These are phyloP conservation scores for Drosophila pandora DNA, from an alignment of 1,140 invertebrate species.

Conservation along the genomic window DNA sequence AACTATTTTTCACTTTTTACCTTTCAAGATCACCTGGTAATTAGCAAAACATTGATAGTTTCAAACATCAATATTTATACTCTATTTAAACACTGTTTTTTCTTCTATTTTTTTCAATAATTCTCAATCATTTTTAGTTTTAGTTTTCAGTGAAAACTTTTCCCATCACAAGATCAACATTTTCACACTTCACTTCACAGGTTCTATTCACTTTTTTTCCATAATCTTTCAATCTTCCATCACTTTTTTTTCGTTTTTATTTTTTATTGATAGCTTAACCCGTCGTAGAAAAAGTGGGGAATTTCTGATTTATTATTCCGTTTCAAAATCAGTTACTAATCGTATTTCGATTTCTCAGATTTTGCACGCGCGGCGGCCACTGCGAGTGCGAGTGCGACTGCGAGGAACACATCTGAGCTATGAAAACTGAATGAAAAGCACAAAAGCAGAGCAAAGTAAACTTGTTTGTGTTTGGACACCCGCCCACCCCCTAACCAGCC, in stretches of 20 bases:
- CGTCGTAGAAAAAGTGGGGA: no score
- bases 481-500: slow-evolving; percentile 17
- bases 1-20: not conserved
- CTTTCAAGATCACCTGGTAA: not conserved
- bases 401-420: slow-evolving; percentile 72
- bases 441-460: slow-evolving; percentile 54
- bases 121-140: not conserved
- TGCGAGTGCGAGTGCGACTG: slow-evolving; percentile 37
- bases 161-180: slow-evolving; percentile 26
- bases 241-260: not conserved
- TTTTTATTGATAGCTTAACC: slow-evolving; percentile 5
- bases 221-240: not conserved
- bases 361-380: slow-evolving; percentile 72
- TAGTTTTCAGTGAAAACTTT: slow-evolving; percentile 10
- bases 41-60: not conserved
- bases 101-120: not conserved
- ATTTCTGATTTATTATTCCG: slow-evolving; percentile 18
- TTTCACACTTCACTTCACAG: slow-evolving; percentile 9
- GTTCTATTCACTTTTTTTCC: not conserved
- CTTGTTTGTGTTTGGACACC: slow-evolving; percentile 49
- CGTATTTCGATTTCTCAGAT: slow-evolving; percentile 43
- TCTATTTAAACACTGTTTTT: no score
- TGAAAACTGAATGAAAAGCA: slow-evolving; percentile 77
- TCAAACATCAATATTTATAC: not conserved
- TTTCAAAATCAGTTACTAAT: slow-evolving; percentile 22